Percentiles rank a stretch among this genome's conserved stretches.
Conservation (phyloP, 1,140 invertebrate species). For the Chionoecetes opilio region DNA sequence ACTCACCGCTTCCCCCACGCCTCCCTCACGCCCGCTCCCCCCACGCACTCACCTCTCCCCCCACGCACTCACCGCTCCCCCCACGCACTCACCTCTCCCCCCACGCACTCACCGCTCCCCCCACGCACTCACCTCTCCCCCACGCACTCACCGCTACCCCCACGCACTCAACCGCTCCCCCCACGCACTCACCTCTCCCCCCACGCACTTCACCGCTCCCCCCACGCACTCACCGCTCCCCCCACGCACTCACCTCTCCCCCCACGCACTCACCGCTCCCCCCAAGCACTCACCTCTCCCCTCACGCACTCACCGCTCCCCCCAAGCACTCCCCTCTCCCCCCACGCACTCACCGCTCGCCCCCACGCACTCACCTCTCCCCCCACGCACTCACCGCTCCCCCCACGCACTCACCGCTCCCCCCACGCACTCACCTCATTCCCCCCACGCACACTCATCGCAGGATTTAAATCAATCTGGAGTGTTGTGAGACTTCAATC, state of each 20-base stretch:
- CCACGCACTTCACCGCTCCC: neutral
- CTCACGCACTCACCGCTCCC: neutral
- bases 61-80: no score
- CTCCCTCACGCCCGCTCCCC: no score
- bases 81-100: slow-evolving; percentile 3
- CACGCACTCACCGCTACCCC: neutral
- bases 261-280: neutral
- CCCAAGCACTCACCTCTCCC: neutral
- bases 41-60: neutral
- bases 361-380: slow-evolving; percentile 1
- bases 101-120: neutral
- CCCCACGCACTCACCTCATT: neutral
- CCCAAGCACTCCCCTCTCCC: neutral
- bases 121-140: neutral
- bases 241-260: slow-evolving; percentile 1
- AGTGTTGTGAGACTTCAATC: neutral
- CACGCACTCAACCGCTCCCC: no score
- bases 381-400: neutral
- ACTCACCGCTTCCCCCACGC: no score
- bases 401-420: slow-evolving; percentile 1
- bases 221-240: no score
- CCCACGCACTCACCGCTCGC: neutral
- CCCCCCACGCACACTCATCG: neutral
- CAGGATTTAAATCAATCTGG: neutral
- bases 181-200: slow-evolving; percentile 3